These are phyloP conservation scores for Pollenia angustigena DNA, from an alignment of 2,888 invertebrate species.

Conservation along the genomic window DNA sequence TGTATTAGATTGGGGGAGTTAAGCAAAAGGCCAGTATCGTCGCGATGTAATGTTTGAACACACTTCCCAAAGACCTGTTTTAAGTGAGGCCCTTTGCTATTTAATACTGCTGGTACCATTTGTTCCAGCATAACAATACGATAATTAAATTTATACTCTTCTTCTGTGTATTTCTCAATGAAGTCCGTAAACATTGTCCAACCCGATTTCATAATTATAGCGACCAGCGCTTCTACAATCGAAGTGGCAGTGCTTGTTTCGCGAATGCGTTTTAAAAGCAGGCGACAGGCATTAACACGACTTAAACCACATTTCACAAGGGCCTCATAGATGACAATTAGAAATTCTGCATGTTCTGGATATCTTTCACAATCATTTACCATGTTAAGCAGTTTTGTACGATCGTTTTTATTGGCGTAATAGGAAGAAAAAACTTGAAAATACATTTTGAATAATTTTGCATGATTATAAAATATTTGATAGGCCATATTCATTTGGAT, in stretches of 20 bases:
- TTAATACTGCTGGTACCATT: slow-evolving; percentile 72
- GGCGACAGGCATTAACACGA: slow-evolving; percentile 74
- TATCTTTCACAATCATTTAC: slow-evolving; percentile 76
- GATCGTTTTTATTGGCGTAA: slow-evolving; percentile 69
- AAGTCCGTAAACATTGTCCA: slow-evolving; percentile 75
- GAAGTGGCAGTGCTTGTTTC: slow-evolving; percentile 20
- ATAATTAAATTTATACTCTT: slow-evolving; percentile 72
- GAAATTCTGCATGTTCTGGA: slow-evolving; percentile 67
- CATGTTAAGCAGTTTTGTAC: slow-evolving; percentile 75
- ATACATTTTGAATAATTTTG: slow-evolving; percentile 66
- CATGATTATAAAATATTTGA: slow-evolving; percentile 71
- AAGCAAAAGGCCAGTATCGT: slow-evolving; percentile 63
- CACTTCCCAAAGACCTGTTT: slow-evolving; percentile 73
- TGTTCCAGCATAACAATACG: slow-evolving; percentile 72
- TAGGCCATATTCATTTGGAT: slow-evolving; percentile 61
- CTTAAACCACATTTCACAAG: slow-evolving; percentile 73
- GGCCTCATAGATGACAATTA: slow-evolving; percentile 69
- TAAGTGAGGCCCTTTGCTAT: slow-evolving; percentile 63
- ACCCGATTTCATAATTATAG: slow-evolving; percentile 76
- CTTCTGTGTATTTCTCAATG: slow-evolving; percentile 74
- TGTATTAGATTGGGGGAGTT: slow-evolving; percentile 68
- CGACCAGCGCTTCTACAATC: slow-evolving; percentile 74
- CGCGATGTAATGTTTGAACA: slow-evolving; percentile 68
- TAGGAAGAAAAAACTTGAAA: slow-evolving; percentile 74
- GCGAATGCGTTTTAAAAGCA: slow-evolving; percentile 69